These are phyloP conservation scores for Pseudococcus longispinus DNA, from an alignment of 2,888 invertebrate species.

Conservation along the genomic window DNA sequence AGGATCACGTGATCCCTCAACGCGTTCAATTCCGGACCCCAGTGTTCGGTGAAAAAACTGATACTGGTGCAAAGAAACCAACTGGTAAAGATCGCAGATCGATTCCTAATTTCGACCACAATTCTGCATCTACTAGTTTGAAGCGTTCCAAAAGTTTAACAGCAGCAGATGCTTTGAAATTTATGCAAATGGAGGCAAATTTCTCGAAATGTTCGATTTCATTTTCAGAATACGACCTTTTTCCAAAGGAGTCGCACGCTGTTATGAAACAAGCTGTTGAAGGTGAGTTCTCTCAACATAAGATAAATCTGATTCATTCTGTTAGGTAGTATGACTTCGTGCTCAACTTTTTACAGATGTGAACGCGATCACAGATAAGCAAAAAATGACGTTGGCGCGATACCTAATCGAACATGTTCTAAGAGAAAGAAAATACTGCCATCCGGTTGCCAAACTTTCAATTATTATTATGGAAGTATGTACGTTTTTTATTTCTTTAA, in stretches of 20 bases:
- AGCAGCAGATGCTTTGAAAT: constrained; percentile 74
- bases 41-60: not conserved
- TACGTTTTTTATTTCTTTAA: not conserved
- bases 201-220: not conserved
- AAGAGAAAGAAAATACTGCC: not conserved
- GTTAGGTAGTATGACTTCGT: not conserved
- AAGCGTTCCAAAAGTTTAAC: constrained; percentile 85
- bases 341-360: not conserved
- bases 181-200: constrained; percentile 4
- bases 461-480: constrained; percentile 34
- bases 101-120: not conserved
- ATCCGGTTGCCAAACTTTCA: constrained; percentile 44
- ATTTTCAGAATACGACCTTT: constrained; percentile 47
- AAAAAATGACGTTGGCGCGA: constrained; percentile 33
- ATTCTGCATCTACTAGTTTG: constrained; percentile 63
- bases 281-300: constrained; percentile 18
- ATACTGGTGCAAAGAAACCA: not conserved
- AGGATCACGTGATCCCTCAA: not conserved
- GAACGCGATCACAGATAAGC: constrained; percentile 21
- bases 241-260: constrained; percentile 25
- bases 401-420: constrained; percentile 13
- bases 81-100: not conserved
- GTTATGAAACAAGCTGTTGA: constrained; percentile 41
- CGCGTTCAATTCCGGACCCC: constrained; percentile 33
- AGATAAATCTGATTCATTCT: not conserved